Conservation (phyloP, 2,888 invertebrate genomes). For the Leptinotarsa tumamoca region DNA sequence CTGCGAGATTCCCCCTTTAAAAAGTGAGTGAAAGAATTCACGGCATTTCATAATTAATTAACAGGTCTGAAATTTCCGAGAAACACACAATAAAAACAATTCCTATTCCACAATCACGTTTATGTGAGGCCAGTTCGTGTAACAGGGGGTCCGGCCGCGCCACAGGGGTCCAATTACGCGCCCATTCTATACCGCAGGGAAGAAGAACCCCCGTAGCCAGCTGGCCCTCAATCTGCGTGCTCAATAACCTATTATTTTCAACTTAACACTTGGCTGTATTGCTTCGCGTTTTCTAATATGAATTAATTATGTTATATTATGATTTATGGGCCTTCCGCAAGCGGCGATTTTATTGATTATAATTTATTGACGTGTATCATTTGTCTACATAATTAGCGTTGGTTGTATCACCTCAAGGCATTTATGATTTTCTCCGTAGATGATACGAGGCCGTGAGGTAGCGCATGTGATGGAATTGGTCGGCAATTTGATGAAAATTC, state of each 20-base stretch:
- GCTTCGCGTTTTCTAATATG: constrained; percentile 45
- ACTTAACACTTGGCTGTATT: constrained; percentile 55
- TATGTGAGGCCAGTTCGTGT: constrained; percentile 46
- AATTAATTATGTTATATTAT: constrained; percentile 49
- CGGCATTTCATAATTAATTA: constrained; percentile 44
- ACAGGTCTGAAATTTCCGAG: constrained; percentile 47
- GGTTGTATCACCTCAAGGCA: constrained; percentile 9
- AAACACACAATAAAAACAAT: constrained; percentile 49
- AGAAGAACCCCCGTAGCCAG: constrained; percentile 51
- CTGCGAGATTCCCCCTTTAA: background rate
- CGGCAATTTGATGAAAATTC: too few species aligned
- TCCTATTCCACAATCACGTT: constrained; percentile 48
- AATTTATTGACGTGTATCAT: constrained; percentile 34
- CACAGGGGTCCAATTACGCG: constrained; percentile 66
- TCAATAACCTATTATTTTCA: constrained; percentile 60
- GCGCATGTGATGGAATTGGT: background rate
- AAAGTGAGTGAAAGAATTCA: constrained; percentile 35
- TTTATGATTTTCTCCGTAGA: background rate
- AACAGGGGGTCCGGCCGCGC: constrained; percentile 56
- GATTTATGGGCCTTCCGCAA: constrained; percentile 42
- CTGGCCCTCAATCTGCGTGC: constrained; percentile 51
- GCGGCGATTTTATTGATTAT: constrained; percentile 37
- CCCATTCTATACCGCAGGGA: constrained; percentile 62
- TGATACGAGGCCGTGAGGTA: background rate
- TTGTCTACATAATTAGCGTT: constrained; percentile 33